Percentiles rank a stretch among this genome's conserved stretches.
phyloP scores from a whole-genome alignment of 2,797 vertebrate species.

The Morelia viridis region DNA sequence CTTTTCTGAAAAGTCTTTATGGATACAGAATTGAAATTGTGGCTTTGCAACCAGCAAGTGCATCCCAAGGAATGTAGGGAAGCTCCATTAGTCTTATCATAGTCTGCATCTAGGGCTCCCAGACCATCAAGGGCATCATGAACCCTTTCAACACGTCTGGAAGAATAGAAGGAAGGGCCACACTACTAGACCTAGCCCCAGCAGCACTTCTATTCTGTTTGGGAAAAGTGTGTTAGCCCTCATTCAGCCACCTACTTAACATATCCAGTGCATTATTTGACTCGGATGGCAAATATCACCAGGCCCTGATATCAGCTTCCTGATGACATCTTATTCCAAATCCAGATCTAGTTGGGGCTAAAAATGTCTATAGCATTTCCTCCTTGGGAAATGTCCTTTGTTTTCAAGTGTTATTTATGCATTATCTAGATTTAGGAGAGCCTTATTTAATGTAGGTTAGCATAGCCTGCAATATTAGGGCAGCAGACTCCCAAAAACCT shows the following conservation, averaged over 20 bases:
- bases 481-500: background rate
- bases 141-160: background rate
- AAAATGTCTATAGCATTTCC: background rate
- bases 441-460: background rate
- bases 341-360: background rate
- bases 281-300: background rate
- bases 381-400: background rate
- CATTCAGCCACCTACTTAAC: background rate
- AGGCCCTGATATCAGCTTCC: background rate
- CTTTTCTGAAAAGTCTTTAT: background rate
- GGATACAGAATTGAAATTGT: background rate
- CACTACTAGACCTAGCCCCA: background rate
- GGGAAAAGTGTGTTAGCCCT: background rate
- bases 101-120: background rate
- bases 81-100: background rate
- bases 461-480: background rate
- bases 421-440: background rate
- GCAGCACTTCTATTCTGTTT: background rate
- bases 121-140: no score
- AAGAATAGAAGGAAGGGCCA: background rate
- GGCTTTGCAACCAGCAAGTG: background rate
- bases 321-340: background rate
- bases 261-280: background rate
- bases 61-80: background rate
- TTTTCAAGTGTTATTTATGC: background rate